Conservation (phyloP, 2,113 vertebrate genomes). For the Ivindomyrus marchei region DNA sequence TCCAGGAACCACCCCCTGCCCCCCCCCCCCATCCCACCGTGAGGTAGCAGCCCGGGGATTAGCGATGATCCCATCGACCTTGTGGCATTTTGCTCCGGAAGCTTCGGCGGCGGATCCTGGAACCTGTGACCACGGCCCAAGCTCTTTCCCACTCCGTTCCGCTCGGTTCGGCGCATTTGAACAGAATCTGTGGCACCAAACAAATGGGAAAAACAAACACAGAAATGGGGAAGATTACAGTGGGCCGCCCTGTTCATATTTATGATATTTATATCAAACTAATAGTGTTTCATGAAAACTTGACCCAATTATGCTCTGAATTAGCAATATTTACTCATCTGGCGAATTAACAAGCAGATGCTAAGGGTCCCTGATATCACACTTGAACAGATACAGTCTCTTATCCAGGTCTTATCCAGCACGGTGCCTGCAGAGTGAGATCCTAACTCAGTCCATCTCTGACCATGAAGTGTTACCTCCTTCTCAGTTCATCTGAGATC, state of each 20-base stretch:
- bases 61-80: neutral
- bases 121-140: neutral
- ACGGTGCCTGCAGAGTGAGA: neutral
- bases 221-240: neutral
- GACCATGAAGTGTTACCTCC: conserved; percentile 25
- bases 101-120: neutral
- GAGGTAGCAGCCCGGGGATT: neutral
- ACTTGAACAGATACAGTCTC: neutral
- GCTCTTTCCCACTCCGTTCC: neutral
- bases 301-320: neutral
- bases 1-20: neutral
- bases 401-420: neutral
- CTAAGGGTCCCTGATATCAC: neutral
- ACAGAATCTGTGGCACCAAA: neutral
- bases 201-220: neutral
- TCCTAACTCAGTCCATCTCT: conserved; percentile 18
- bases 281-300: neutral
- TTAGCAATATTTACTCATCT: neutral
- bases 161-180: neutral
- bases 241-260: neutral
- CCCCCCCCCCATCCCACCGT: neutral
- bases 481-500: conserved; percentile 49
- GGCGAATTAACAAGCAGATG: neutral
- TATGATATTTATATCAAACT: neutral
- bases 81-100: neutral